Base-by-base conservation (phyloP, 1,140 invertebrate species). In the Cydia splendana region DNA sequence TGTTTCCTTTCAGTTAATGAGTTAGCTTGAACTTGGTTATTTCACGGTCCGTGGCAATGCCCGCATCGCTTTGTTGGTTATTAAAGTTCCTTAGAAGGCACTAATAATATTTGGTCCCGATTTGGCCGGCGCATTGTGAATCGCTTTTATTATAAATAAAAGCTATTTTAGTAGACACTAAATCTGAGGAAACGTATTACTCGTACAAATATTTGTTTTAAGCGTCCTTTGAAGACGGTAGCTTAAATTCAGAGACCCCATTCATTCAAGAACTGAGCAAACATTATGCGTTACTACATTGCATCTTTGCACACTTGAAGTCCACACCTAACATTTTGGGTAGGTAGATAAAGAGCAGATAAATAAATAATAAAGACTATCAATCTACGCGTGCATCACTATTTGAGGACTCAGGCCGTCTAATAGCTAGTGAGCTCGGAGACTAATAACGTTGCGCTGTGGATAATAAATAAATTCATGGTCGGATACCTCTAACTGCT, bases 151-250 rank as follows among this genome's bases (percentile, higher is more conserved):
- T 62, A 62, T 62, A 62, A 62, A 62, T 62, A 62, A 62, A 62
- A 6, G 57, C 57, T 62, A 62, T 62, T 62, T 24, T 62, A 62
- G 20, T 20, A 62, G 57, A 62, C 57, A 62, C 9, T 62, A 62
- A 62, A 24, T 62, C 20, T 9, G 18, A 62, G 57, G 57, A 62
- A 62, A 62, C 20, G 57, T 62, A 62, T 62, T 24, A n/a, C n/a
- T n/a, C n/a, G n/a, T n/a, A 62, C 20, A 62, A 62, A 38, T 71
- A 71, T 71, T 71, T 71, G 67, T 42, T 71, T 38, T 38, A 71
- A 71, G 13, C 67, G 34, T 42, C 67, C 67, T 71, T 71, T 71
- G 67, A 71, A 71, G 15, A 71, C 18, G 57, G 20, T 62, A 62
- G 30, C 30, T 18, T 71, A 38, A 9, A 45, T 71, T 71, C 38